Evolutionary conservation across 2,888 invertebrate species (phyloP).

Genomic region (Drosophila nigricruria): DNA sequence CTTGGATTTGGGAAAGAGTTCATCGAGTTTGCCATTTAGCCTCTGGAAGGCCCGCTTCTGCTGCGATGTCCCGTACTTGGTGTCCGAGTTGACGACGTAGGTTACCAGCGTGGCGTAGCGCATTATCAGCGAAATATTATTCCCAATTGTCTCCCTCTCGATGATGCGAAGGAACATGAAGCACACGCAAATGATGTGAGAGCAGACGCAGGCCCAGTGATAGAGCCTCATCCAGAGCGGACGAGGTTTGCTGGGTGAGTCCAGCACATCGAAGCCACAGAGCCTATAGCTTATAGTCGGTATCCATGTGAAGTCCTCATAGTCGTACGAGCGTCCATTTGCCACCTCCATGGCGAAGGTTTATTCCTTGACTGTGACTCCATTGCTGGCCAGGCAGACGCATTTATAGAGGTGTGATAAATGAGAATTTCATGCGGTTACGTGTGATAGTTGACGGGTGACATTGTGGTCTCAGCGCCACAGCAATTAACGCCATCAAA

Average conservation of each 20-base stretch:
- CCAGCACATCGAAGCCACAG: constrained; percentile 47
- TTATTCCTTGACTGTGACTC: background rate
- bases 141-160: constrained; percentile 33
- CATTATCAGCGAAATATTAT: constrained; percentile 14
- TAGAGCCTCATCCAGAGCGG: constrained; percentile 23
- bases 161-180: constrained; percentile 33
- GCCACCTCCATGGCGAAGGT: constrained; percentile 33
- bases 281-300: constrained; percentile 33
- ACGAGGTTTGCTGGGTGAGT: background rate
- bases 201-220: constrained; percentile 34
- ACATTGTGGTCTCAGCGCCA: constrained; percentile 9
- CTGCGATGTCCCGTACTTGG: constrained; percentile 45
- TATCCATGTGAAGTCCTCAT: constrained; percentile 51
- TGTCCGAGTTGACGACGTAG: constrained; percentile 52
- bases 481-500: background rate
- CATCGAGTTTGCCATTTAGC: constrained; percentile 34
- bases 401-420: constrained; percentile 41
- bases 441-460: constrained; percentile 21
- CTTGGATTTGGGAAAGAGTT: constrained; percentile 35
- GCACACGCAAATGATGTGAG: constrained; percentile 30
- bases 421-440: constrained; percentile 46
- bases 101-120: constrained; percentile 40
- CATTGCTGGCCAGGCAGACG: background rate
- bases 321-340: constrained; percentile 12
- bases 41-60: constrained; percentile 28